phyloP scores from a whole-genome alignment of 1,140 invertebrate species.

The Drosophila virilis region DNA sequence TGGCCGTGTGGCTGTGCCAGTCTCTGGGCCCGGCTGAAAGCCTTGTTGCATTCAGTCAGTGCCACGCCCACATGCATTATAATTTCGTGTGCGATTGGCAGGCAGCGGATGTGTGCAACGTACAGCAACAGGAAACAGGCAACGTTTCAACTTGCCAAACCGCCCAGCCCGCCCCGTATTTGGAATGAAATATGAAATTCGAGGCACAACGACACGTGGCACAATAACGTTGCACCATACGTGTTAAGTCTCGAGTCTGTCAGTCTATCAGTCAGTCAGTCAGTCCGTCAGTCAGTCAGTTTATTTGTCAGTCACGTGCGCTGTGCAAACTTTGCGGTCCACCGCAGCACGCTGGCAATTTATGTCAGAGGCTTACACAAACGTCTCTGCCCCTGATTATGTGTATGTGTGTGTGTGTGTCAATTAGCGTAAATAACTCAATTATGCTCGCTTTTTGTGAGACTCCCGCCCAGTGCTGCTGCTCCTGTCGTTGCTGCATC shows the following conservation, averaged over 20 bases:
- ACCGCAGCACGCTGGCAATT: constrained; percentile 54
- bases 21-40: neutral
- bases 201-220: constrained; percentile 1
- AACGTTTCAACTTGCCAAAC: neutral
- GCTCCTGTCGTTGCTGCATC: constrained; percentile 37
- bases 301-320: constrained; percentile 43
- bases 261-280: constrained; percentile 21
- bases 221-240: neutral
- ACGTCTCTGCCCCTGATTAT: neutral
- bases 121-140: constrained; percentile 53
- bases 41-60: neutral
- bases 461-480: neutral
- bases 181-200: constrained; percentile 44
- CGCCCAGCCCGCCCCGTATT: neutral
- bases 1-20: neutral
- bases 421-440: constrained; percentile 79
- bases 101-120: constrained; percentile 46
- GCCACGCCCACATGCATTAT: constrained; percentile 11
- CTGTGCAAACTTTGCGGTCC: constrained; percentile 61
- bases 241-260: neutral
- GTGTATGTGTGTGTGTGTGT: constrained; percentile 28
- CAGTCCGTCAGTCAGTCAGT: constrained; percentile 15
- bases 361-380: constrained; percentile 28
- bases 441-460: constrained; percentile 59
- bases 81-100: constrained; percentile 1